Conservation (phyloP, 2,888 invertebrate genomes). For the Megamerina dolium region DNA sequence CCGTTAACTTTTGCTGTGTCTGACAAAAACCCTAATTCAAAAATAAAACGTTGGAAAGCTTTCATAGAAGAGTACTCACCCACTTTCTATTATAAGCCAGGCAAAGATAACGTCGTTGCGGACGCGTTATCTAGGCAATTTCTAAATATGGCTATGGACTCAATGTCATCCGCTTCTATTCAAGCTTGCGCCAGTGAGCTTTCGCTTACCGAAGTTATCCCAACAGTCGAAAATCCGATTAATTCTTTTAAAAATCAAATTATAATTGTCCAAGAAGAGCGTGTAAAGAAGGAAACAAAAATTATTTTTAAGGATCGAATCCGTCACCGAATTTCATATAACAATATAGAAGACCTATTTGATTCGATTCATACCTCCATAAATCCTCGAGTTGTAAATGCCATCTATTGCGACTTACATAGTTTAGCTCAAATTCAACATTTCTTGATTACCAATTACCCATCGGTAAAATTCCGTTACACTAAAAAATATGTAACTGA, state of each 20-base stretch:
- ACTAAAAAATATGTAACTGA: too few species aligned
- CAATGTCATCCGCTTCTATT: too few species aligned
- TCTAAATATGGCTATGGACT: slow-evolving; percentile 6
- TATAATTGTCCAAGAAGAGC: too few species aligned
- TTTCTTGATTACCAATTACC: too few species aligned
- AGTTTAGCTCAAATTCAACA: too few species aligned
- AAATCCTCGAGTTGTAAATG: too few species aligned
- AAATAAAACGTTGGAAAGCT: slow-evolving; percentile 15
- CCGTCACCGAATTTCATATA: too few species aligned
- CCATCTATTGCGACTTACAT: too few species aligned
- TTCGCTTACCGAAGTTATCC: slow-evolving; percentile 6
- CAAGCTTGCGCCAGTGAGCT: neutral
- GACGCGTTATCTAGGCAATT: slow-evolving; percentile 14
- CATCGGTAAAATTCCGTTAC: too few species aligned
- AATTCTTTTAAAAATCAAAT: slow-evolving; percentile 11
- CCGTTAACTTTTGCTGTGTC: slow-evolving; percentile 20
- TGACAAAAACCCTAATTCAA: slow-evolving; percentile 18
- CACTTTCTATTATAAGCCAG: slow-evolving; percentile 15
- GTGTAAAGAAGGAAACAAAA: slow-evolving; percentile 4
- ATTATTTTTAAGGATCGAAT: neutral
- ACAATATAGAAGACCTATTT: too few species aligned
- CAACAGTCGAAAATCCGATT: slow-evolving; percentile 3
- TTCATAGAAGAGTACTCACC: slow-evolving; percentile 16
- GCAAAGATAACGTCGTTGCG: slow-evolving; percentile 15
- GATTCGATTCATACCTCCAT: too few species aligned